Conservation (phyloP, 2,888 invertebrate genomes). For the Cephus nigrinus region DNA sequence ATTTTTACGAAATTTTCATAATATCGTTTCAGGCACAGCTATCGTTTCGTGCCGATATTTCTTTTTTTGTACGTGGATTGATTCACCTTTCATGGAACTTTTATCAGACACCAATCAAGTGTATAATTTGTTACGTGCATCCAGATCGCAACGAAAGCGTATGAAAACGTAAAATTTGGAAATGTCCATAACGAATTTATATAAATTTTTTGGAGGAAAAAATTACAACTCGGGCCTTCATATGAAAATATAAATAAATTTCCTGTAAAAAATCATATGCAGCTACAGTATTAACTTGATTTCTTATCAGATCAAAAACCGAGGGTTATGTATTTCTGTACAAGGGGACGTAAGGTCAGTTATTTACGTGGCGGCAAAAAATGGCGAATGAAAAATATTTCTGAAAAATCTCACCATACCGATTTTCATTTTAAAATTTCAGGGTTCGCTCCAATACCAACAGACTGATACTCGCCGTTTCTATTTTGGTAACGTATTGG, state of each 20-base stretch:
- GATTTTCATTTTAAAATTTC: not conserved
- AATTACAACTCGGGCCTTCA: no score
- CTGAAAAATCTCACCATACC: not conserved
- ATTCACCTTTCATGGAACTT: not conserved
- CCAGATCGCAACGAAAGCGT: not conserved
- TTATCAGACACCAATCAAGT: not conserved
- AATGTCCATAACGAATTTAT: no score
- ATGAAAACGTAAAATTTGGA: no score
- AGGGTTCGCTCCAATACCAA: not conserved
- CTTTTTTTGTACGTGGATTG: not conserved
- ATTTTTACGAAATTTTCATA: not conserved
- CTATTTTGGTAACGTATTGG: not conserved
- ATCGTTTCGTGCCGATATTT: not conserved
- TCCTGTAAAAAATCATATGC: no score
- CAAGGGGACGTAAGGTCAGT: not conserved
- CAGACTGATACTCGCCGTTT: not conserved
- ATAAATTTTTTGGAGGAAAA: no score
- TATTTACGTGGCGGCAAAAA: not conserved
- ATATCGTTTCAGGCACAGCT: not conserved
- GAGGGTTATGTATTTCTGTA: not conserved
- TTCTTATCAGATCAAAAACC: no score
- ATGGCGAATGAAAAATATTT: not conserved
- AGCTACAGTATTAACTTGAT: no score
- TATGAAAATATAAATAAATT: no score
- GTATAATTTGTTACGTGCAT: not conserved